Base-by-base conservation (phyloP, 2,113 vertebrate species). In the Neolamprologus variostigma region DNA sequence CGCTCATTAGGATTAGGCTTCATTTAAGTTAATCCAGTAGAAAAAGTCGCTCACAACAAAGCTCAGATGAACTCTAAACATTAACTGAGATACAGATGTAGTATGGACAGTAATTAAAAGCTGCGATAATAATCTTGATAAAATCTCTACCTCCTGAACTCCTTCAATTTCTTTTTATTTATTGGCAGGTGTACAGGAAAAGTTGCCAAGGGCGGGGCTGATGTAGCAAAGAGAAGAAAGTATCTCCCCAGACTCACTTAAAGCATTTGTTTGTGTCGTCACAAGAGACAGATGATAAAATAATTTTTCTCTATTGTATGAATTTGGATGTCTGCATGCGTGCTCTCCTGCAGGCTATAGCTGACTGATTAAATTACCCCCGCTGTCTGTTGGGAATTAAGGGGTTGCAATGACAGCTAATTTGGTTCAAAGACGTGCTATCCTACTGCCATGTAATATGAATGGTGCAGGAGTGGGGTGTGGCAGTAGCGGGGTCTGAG, bases 331-430 rank as follows among this genome's bases (percentile, higher is more conserved):
- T 82, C 83, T 90, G 51, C 84, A 83, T 81, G 83, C 23, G 19
- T 40, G 50, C 21, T 85, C 16, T 83, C 89, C 93, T 92, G 86
- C 71, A 83, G 90, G 87, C 84, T 54, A 84, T 81, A 63, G 85
- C 86, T 12, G 54, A 16, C 73, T 86, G 90, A 95, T 95, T 94
- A 89, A 95, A 95, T 95, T 95, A 95, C 76, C 84, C 84, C 82
- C 82, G 78, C 82, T 71, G 91, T 90, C 94, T 94, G 87, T 53
- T 5, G 90, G 88, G 92, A 87, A 91, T 92, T 83, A 91, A 87
- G 86, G 71, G 50, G 73, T 83, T 81, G 45, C 88, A 85, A 84
- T 91, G 85, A 91, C 54, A 86, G 88, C 89, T 91, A 90, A 94
- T 94, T 87, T 94, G 57, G 83, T 86, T 87, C 89, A 89, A 94